Percentiles rank a stretch among this genome's conserved stretches.
Evolutionary conservation across 2,888 invertebrate genomes (phyloP).

Genomic region (Helicoverpa assulta): DNA sequence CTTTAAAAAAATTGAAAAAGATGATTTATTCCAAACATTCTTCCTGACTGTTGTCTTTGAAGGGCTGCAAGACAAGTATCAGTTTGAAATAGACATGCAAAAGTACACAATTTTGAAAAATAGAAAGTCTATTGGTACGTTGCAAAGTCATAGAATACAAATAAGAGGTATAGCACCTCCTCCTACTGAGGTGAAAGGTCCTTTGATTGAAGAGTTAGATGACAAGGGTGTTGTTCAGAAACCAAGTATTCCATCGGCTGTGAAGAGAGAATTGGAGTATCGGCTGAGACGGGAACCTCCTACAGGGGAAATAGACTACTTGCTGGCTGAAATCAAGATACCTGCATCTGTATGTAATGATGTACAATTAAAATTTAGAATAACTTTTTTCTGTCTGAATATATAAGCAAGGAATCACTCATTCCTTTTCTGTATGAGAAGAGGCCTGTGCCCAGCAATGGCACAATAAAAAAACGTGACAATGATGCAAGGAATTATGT

Average conservation of each 20-base stretch:
- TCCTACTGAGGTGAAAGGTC: slow-evolving; percentile 75
- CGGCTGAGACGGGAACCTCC: slow-evolving; percentile 90
- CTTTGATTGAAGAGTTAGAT: slow-evolving; percentile 91
- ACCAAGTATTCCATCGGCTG: slow-evolving; percentile 40
- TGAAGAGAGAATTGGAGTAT: slow-evolving; percentile 88
- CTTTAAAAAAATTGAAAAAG: slow-evolving; percentile 93
- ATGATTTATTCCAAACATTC: slow-evolving; percentile 94
- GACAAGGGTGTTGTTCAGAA: slow-evolving; percentile 64
- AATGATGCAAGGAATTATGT: too few relatives aligned
- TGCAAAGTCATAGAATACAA: slow-evolving; percentile 94
- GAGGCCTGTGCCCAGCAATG: too few relatives aligned
- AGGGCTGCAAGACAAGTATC: slow-evolving; percentile 93
- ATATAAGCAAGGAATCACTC: neutral
- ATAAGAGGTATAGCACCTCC: slow-evolving; percentile 91
- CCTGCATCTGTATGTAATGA: slow-evolving; percentile 87
- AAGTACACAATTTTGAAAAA: slow-evolving; percentile 93
- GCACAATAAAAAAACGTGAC: too few relatives aligned
- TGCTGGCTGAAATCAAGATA: slow-evolving; percentile 92
- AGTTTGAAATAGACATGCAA: slow-evolving; percentile 92
- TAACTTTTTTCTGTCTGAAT: neutral
- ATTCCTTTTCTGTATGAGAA: too few relatives aligned
- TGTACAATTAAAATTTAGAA: neutral
- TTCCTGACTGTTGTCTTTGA: slow-evolving; percentile 95
- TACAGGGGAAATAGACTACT: slow-evolving; percentile 86
- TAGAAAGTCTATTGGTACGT: slow-evolving; percentile 93